Percentiles rank a stretch among this genome's conserved stretches.
These are phyloP conservation scores for Pavo muticus DNA, from an alignment of 2,113 vertebrate species.

Conservation along the genomic window DNA sequence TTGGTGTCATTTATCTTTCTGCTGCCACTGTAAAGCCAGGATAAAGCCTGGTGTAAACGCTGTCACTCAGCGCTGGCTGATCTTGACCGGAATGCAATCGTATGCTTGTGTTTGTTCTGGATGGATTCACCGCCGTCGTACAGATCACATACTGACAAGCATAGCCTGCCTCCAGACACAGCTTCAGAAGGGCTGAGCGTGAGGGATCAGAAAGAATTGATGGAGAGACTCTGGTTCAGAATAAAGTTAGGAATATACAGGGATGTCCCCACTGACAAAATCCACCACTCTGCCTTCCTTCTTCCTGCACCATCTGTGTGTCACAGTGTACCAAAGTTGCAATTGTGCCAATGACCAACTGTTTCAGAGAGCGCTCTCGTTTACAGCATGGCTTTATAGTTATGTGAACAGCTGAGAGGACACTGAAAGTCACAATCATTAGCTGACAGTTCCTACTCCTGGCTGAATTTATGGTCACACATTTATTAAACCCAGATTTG, in stretches of 20 bases:
- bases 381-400: not conserved
- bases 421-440: constrained; percentile 16
- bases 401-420: constrained; percentile 26
- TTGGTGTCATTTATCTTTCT: not conserved
- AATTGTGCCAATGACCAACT: not conserved
- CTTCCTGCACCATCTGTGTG: not conserved
- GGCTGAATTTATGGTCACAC: constrained; percentile 22
- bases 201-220: not conserved
- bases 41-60: not conserved
- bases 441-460: constrained; percentile 19
- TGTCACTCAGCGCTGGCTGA: not conserved
- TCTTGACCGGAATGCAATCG: not conserved
- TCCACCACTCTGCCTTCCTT: not conserved
- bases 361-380: not conserved
- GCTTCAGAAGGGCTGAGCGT: not conserved
- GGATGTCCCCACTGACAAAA: not conserved
- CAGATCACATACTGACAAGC: not conserved
- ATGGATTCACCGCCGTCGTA: not conserved
- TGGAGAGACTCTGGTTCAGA: not conserved
- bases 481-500: constrained; percentile 48
- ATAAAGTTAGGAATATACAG: not conserved
- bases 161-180: not conserved
- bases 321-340: not conserved
- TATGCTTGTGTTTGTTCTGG: not conserved
- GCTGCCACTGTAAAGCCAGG: not conserved